Conservation (phyloP, 2,797 vertebrate species). For the Dallia pectoralis region DNA sequence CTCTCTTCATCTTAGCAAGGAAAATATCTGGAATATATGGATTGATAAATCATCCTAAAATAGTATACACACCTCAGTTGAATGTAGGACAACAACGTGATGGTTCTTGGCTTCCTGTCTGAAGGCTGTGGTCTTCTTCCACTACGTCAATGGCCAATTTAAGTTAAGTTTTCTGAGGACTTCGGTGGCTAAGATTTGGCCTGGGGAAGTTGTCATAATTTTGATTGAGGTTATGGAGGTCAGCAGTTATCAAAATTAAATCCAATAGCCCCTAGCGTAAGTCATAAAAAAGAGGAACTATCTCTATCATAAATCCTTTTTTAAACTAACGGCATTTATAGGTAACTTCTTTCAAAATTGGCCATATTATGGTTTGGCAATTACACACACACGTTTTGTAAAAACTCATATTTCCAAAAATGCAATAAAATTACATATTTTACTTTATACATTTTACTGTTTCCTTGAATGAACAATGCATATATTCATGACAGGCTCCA, state of each 20-base stretch:
- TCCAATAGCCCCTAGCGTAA: no score
- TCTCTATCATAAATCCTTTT: background rate
- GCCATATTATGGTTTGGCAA: no score
- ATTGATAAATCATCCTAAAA: slow-evolving; percentile 34
- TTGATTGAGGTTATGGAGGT: background rate
- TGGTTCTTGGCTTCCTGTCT: slow-evolving; percentile 20
- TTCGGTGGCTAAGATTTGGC: background rate
- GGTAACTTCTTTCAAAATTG: background rate
- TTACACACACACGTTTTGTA: no score
- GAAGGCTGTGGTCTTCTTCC: background rate
- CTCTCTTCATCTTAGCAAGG: slow-evolving; percentile 39
- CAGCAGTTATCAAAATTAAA: slow-evolving; percentile 1
- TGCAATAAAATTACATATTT: no score
- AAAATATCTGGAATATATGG: slow-evolving; percentile 28
- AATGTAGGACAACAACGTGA: slow-evolving; percentile 30
- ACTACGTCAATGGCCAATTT: background rate
- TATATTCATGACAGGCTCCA: no score
- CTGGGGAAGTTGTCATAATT: background rate
- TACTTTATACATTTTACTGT: no score
- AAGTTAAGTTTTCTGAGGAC: background rate
- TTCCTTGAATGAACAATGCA: no score
- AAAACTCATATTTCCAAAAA: no score
- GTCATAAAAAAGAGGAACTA: background rate
- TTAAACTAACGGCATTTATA: no score
- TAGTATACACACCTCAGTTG: slow-evolving; percentile 30